Evolutionary conservation across 2,888 invertebrate species (phyloP), one percentile per base, ranked within the genome.

Genomic region (Drosophila tanythrix): DNA sequence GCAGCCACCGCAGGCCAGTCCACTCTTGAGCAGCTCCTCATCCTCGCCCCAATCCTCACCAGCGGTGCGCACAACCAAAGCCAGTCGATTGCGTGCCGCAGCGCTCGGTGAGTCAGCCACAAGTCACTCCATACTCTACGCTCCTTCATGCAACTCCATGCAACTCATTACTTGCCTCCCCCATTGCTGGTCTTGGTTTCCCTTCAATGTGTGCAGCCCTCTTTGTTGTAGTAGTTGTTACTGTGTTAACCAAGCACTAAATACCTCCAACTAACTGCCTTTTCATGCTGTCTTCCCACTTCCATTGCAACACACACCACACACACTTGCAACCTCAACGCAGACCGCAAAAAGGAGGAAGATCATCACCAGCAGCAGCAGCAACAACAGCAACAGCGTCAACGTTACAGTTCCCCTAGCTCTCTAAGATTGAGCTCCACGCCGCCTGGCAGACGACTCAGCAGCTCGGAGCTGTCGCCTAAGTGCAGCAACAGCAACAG

Each of bases 31-130:
- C 76, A 77, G 84, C 71, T 85, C 88, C 72, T 81, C 88, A 57
- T 68, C 83, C 76, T 81, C 86, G 69, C 78, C 84, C 64, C 76
- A 82, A 77, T 62, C 83, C 60, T 78, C 89, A 71, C 85, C 89
- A 66, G 82, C 90, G 69, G 95, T 96, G 85, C 94, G 96, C 92
- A 95, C 96, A 81, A 96, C 96, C 65, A 94, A 96, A 91, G 94
- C 96, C 38, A 96, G 96, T 76, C 94, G 96, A 81, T 94, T 96
- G 73, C 94, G 96, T 92, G 96, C 96, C 70, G 95, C 96, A 67
- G 95, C 95, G 76, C 90, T 93, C 80, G 93, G 93, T 93, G 92
- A 93, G 92, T 92, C 72, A 57, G 18, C 31, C 57, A 58, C 40
- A 53, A 63, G 8, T 56, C 76, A 70, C 46, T 56, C 5, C 56